phyloP scores from a whole-genome alignment of 2,113 vertebrate genomes.

The Tinamus guttatus region DNA sequence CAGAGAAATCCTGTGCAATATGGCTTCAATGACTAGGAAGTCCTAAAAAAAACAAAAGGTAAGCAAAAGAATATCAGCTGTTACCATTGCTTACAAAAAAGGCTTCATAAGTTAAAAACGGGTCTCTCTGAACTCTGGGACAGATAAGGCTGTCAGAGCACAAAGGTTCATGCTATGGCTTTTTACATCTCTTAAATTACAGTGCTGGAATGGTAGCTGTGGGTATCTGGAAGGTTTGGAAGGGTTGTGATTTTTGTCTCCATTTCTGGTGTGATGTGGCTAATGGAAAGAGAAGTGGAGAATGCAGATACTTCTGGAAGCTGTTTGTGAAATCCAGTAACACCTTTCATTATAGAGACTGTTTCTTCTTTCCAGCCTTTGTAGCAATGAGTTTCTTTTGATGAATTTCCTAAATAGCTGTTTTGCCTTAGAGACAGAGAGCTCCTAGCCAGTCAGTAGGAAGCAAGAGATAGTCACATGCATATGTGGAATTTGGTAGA shows the following conservation, averaged over 20 bases:
- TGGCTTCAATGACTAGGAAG: neutral
- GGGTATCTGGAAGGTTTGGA: neutral
- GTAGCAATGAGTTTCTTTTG: neutral
- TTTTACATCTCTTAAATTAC: neutral
- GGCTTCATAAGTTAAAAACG: neutral
- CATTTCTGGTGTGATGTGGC: neutral
- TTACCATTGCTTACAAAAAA: neutral
- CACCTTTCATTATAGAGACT: neutral
- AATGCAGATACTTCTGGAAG: neutral
- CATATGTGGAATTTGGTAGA: fast-evolving
- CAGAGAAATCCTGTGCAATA: neutral
- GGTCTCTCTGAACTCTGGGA: neutral
- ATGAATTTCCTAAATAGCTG: neutral
- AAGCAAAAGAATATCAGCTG: neutral
- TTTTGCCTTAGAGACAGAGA: neutral
- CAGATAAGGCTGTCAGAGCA: neutral
- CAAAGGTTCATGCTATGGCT: neutral
- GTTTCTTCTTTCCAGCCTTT: neutral
- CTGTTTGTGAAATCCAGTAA: neutral
- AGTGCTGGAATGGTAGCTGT: neutral
- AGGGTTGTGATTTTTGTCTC: neutral
- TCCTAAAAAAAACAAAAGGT: neutral
- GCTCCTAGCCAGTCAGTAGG: neutral
- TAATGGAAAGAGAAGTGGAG: neutral
- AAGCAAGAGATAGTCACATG: neutral